phyloP scores from a whole-genome alignment of 2,888 invertebrate species.

The Pandemis cinnamomeana region DNA sequence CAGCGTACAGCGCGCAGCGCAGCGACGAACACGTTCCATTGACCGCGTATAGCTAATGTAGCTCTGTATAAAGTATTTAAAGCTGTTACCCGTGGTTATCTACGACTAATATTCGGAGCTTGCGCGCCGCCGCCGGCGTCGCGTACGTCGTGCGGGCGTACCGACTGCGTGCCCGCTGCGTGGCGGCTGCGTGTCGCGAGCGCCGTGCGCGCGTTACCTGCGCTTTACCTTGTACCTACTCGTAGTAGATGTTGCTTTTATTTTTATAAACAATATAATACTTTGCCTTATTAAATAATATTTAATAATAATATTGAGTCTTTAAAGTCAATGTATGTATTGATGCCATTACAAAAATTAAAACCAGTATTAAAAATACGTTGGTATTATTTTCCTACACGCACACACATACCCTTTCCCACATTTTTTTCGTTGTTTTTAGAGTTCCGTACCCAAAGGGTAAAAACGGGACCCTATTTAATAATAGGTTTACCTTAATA shows the following conservation, averaged over 20 bases:
- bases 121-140: neutral
- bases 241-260: conserved; percentile 38
- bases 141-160: neutral
- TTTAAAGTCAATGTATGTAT: conserved; percentile 39
- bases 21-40: too few relatives aligned
- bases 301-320: conserved; percentile 28
- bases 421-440: too few relatives aligned
- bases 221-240: conserved; percentile 31
- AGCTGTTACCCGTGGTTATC: neutral
- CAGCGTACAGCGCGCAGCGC: too few relatives aligned
- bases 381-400: neutral
- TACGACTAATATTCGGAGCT: neutral
- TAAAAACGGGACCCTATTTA: too few relatives aligned
- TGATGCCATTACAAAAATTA: conserved; percentile 41
- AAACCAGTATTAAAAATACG: conserved; percentile 32
- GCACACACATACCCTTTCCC: too few relatives aligned
- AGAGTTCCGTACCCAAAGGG: too few relatives aligned
- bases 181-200: neutral
- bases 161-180: neutral
- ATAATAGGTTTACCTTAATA: too few relatives aligned
- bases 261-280: conserved; percentile 38
- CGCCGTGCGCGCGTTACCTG: neutral
- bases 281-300: conserved; percentile 39
- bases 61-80: neutral
- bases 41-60: too few relatives aligned